phyloP scores from a whole-genome alignment of 92 coral and sea anemone genomes.

The Heliopora coerulea region DNA sequence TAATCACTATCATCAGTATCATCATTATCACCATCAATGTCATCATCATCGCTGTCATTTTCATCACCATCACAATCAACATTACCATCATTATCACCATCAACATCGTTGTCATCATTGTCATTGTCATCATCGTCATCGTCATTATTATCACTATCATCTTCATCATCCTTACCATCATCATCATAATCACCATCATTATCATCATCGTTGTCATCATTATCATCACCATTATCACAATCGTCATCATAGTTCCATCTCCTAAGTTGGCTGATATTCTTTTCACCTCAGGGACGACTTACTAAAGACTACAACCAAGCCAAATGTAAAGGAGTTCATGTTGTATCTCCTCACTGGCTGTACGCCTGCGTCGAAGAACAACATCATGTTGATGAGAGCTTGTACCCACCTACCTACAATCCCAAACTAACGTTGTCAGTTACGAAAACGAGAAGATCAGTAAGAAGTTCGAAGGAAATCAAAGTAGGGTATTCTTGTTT shows the following conservation, averaged over 20 bases:
- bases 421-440: conserved; percentile 81
- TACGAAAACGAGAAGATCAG: conserved; percentile 71
- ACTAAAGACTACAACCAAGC: conserved; percentile 70
- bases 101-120: no score
- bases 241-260: background rate
- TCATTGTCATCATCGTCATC: no score
- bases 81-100: no score
- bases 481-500: conserved; percentile 13
- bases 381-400: conserved; percentile 70
- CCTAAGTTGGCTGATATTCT: background rate
- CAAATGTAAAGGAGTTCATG: conserved; percentile 60
- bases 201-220: no score
- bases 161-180: no score
- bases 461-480: conserved; percentile 62
- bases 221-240: background rate
- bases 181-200: background rate
- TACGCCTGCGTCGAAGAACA: conserved; percentile 68
- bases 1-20: no score
- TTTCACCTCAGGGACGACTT: conserved; percentile 63
- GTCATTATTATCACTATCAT: no score
- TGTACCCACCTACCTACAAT: conserved; percentile 83
- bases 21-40: no score
- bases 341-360: conserved; percentile 95
- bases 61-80: no score
- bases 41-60: no score